Evolutionary conservation across 1,140 invertebrate species (phyloP).

Genomic region (Heterodera schachtii): DNA sequence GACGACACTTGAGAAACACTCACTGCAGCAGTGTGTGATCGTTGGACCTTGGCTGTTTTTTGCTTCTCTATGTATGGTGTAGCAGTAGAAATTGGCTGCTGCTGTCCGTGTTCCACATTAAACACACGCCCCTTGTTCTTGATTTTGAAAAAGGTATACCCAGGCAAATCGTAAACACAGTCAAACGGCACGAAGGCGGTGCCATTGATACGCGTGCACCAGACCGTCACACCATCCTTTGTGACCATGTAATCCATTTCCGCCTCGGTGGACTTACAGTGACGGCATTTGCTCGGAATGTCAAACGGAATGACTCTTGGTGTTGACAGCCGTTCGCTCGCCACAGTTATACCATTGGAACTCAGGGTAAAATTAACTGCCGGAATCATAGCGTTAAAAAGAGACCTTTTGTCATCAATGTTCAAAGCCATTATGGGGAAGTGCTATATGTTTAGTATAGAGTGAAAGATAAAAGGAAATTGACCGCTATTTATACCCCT

Average conservation of each 20-base stretch:
- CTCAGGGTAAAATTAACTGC: not conserved
- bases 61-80: not conserved
- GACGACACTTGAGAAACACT: not conserved
- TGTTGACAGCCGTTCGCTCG: not conserved
- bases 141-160: slow-evolving; percentile 14
- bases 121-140: slow-evolving; percentile 9
- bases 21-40: too few relatives aligned
- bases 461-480: too few relatives aligned
- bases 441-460: not conserved
- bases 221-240: slow-evolving; percentile 11
- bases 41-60: not conserved
- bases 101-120: not conserved
- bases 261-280: slow-evolving; percentile 8
- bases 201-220: not conserved
- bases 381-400: not conserved
- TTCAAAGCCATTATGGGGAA: slow-evolving; percentile 9
- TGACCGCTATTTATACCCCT: too few relatives aligned
- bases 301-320: slow-evolving; percentile 4
- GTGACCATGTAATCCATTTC: slow-evolving; percentile 12
- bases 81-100: not conserved
- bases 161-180: slow-evolving; percentile 6
- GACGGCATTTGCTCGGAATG: not conserved
- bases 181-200: slow-evolving; percentile 10
- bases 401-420: not conserved
- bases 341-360: not conserved